Conservation (phyloP, 2,113 vertebrate species). For the Acrocephalus kingi region DNA sequence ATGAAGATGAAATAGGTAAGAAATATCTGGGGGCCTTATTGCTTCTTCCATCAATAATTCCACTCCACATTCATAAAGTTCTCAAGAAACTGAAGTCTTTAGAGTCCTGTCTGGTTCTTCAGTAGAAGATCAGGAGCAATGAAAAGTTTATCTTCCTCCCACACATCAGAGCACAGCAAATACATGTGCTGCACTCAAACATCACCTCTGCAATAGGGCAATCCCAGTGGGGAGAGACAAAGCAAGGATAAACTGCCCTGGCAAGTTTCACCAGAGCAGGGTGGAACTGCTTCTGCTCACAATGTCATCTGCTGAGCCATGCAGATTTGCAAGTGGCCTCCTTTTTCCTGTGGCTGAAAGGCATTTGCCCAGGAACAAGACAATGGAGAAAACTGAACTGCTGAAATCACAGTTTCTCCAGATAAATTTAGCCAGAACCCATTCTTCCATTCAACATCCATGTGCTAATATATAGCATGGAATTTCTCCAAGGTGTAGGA, state of each 20-base stretch:
- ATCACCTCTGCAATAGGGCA: not conserved
- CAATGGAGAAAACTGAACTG: not conserved
- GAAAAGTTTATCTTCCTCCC: not conserved
- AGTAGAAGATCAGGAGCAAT: not conserved
- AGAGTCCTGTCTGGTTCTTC: not conserved
- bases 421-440: not conserved
- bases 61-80: not conserved
- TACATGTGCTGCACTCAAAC: not conserved
- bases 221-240: not conserved
- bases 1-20: not conserved
- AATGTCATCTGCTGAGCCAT: rapidly evolving
- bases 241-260: not conserved
- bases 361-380: not conserved
- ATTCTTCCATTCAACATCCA: not conserved
- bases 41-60: not conserved
- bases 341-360: not conserved
- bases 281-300: not conserved
- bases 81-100: not conserved
- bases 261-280: not conserved
- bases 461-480: rapidly evolving
- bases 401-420: not conserved
- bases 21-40: not conserved
- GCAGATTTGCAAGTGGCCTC: not conserved
- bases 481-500: not conserved
- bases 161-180: not conserved